phyloP scores from a whole-genome alignment of 2,113 vertebrate genomes.

The Lasiurus borealis region DNA sequence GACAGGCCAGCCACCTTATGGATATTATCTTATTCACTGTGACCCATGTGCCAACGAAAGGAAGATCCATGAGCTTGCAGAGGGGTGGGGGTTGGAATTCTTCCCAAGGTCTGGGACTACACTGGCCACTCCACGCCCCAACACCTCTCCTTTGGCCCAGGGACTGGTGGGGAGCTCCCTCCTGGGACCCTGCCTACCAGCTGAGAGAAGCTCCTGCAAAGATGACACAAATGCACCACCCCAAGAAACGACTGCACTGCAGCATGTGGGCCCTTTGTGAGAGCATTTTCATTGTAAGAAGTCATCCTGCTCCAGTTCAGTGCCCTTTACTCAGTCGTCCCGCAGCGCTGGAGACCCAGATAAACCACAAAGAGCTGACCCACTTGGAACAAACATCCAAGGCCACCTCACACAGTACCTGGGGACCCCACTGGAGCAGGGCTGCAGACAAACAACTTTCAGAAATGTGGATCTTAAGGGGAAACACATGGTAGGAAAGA shows the following conservation, averaged over 20 bases:
- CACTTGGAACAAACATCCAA: not conserved
- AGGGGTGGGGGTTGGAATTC: too few relatives aligned
- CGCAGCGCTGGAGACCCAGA: not conserved
- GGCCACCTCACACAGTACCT: rapidly evolving
- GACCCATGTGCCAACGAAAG: too few relatives aligned
- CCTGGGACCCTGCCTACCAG: rapidly evolving
- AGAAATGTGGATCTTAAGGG: not conserved
- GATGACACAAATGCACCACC: not conserved
- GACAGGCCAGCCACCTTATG: not conserved
- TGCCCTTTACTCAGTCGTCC: not conserved
- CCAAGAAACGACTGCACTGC: rapidly evolving
- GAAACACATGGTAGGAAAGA: rapidly evolving
- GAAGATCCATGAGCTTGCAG: too few relatives aligned
- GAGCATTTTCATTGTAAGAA: not conserved
- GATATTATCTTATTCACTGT: rapidly evolving
- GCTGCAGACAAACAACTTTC: rapidly evolving
- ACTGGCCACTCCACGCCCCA: rapidly evolving
- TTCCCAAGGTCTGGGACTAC: not conserved
- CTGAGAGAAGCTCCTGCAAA: not conserved
- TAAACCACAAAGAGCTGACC: rapidly evolving
- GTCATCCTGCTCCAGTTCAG: not conserved
- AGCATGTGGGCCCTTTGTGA: rapidly evolving
- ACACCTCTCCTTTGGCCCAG: rapidly evolving
- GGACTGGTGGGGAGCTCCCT: not conserved
- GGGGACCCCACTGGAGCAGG: not conserved